Conservation (phyloP, 2,113 vertebrate genomes). For the Neotragus pygmaeus region DNA sequence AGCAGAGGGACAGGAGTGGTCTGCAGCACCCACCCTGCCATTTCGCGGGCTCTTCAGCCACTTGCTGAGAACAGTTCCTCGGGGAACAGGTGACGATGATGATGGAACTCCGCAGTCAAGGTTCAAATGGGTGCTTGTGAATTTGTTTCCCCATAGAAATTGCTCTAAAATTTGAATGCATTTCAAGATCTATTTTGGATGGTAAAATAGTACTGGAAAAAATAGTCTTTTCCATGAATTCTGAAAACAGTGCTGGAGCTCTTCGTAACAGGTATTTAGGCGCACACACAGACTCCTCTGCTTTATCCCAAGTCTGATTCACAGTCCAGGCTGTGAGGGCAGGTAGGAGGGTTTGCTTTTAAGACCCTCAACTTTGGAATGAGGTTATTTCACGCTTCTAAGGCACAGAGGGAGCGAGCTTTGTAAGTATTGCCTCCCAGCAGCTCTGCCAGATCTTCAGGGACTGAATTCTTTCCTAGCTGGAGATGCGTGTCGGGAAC, state of each 20-base stretch:
- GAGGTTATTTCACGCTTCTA: conserved; percentile 64
- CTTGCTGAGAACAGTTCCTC: neutral
- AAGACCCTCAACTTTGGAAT: conserved; percentile 45
- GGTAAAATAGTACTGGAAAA: neutral
- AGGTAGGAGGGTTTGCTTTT: neutral
- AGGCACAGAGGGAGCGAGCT: conserved; percentile 1
- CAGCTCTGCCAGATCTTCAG: conserved; percentile 18
- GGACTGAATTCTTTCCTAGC: neutral
- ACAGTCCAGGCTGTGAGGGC: conserved; percentile 21
- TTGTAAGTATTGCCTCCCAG: conserved; percentile 6
- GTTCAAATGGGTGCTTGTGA: neutral
- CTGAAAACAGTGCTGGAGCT: neutral
- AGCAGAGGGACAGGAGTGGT: no score
- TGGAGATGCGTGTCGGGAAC: conserved; percentile 2
- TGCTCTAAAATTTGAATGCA: neutral
- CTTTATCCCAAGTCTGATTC: conserved; percentile 11
- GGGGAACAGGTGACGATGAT: neutral
- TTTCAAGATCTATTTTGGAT: neutral
- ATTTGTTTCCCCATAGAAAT: conserved; percentile 6
- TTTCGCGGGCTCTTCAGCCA: neutral
- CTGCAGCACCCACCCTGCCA: neutral
- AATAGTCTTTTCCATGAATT: neutral
- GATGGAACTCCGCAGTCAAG: neutral
- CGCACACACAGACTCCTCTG: neutral
- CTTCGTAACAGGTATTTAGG: neutral